Base-by-base conservation (phyloP, 2,113 vertebrate genomes). In the Cheilinus undulatus region DNA sequence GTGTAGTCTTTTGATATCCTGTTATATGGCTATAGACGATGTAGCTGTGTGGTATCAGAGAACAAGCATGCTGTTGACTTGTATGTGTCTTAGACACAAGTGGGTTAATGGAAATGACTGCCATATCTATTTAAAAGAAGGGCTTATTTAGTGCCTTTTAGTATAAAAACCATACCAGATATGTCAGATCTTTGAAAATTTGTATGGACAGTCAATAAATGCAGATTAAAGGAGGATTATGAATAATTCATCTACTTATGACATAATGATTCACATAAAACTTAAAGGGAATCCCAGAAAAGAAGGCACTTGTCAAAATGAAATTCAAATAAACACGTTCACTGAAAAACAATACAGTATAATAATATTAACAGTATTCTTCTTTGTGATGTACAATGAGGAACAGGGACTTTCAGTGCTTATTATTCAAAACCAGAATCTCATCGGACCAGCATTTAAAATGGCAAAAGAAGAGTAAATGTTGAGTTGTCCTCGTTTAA, bases 1-100 rank as follows among this genome's bases (percentile, higher is more conserved):
- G 20, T 57, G 52, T 53, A 40, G 48, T 63, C 19, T 19, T 75
- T 53, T 52, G 43, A 84, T 58, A 54, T 65, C 20, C 48, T 69
- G 69, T 73, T 48, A 69, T 72, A n/a, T 54, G 43, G 50, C 43
- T 57, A 56, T 61, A 67, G 49, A 64, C 70, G 58, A 58, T 56
- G 32, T 32, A 62, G 43, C 27, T 20, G 6, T 9, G 34, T 42
- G 14, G 38, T 14, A 20, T 30, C 9, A 48, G 38, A 78, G 45
- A 28, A 23, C 19, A 28, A 57, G 13, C 52, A 27, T 3, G 4
- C 40, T 61, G 65, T 38, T 49, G 38, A 58, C 23, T 54, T 34
- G 17, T 19, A 20, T 60, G 30, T 54, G 45, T 32, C 30, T 62
- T 70, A 64, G 13, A 59, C 15, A 17, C 20, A 69, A 59, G 60